A percentile compares a stretch with the other conserved stretches of the same genome.
Evolutionary conservation across 2,113 vertebrate genomes (phyloP).

Genomic region (Xiphophorus maculatus): DNA sequence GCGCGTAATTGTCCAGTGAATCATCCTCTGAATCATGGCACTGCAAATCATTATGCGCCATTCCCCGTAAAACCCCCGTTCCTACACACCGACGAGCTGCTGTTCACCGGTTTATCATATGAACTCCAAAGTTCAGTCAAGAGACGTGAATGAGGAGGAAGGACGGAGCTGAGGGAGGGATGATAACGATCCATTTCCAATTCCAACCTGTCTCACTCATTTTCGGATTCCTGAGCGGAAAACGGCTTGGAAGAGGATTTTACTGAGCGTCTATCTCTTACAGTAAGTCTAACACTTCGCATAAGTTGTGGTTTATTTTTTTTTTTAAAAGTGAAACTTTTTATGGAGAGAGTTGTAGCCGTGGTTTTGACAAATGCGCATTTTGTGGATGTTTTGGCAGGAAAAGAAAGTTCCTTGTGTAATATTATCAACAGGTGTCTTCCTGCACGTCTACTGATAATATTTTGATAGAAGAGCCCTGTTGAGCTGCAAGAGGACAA

Average conservation of each 20-base stretch:
- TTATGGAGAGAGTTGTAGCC: neutral
- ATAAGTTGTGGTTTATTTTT: neutral
- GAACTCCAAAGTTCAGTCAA: constrained; percentile 26
- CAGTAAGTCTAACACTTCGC: constrained; percentile 31
- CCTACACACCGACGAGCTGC: constrained; percentile 1
- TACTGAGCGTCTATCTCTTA: neutral
- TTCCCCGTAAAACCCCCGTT: neutral
- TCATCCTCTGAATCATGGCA: constrained; percentile 33
- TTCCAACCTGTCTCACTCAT: constrained; percentile 20
- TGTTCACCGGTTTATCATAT: neutral
- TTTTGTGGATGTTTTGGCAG: neutral
- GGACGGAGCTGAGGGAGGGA: constrained; percentile 1
- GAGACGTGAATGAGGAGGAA: neutral
- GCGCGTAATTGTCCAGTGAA: constrained; percentile 3
- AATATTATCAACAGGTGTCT: constrained; percentile 54
- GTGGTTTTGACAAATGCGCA: neutral
- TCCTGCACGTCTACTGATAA: constrained; percentile 16
- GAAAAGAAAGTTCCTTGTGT: neutral
- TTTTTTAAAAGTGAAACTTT: neutral
- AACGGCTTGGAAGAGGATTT: constrained; percentile 19
- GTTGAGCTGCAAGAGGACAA: neutral
- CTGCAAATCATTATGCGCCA: neutral
- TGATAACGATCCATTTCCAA: constrained; percentile 8
- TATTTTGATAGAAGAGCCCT: constrained; percentile 18
- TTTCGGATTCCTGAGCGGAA: constrained; percentile 11